These are phyloP conservation scores for Melozone crissalis DNA, from an alignment of 2,113 vertebrate species.

Conservation along the genomic window DNA sequence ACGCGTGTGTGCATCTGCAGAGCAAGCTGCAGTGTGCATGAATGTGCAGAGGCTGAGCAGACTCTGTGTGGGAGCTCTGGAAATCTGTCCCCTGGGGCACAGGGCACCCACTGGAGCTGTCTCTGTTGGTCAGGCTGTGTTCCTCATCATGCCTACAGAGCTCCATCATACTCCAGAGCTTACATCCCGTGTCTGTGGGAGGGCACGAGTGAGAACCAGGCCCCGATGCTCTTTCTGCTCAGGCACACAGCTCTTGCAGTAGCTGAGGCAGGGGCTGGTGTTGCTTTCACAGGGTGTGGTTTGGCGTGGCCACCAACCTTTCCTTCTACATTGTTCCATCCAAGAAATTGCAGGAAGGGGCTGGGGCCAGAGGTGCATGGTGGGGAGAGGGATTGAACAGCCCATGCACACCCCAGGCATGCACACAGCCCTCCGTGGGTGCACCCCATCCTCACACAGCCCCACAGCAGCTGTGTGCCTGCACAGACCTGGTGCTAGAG, in stretches of 20 bases:
- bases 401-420: accelerated
- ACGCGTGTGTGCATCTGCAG: accelerated
- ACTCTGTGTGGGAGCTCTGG: accelerated
- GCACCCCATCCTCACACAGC: background rate
- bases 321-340: background rate
- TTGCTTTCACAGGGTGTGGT: background rate
- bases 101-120: accelerated
- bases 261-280: accelerated
- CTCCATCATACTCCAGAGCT: accelerated
- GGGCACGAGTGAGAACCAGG: background rate
- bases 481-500: background rate
- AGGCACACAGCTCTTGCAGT: accelerated
- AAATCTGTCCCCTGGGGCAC: background rate
- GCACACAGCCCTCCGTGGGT: background rate
- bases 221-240: background rate
- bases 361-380: background rate
- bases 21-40: background rate
- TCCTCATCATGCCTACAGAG: too few relatives aligned
- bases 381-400: background rate
- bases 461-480: accelerated
- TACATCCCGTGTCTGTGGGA: accelerated
- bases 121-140: accelerated
- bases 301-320: background rate
- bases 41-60: background rate
- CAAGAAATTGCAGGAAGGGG: background rate